Percentiles rank a stretch among this genome's conserved stretches.
These are phyloP conservation scores for Chromobotia macracanthus DNA, from an alignment of 2,797 vertebrate genomes.

Conservation along the genomic window DNA sequence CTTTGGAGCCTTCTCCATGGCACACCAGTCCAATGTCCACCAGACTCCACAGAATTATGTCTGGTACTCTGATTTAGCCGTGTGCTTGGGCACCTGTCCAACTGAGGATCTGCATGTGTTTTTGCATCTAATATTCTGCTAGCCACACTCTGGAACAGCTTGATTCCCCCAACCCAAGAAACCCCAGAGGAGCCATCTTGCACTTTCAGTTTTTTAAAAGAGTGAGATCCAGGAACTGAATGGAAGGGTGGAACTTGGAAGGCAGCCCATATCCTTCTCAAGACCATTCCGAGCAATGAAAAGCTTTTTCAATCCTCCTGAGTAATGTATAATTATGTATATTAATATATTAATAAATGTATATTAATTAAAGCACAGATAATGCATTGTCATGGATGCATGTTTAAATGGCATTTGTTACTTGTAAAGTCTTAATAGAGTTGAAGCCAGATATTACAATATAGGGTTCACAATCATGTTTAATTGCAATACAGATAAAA, in stretches of 20 bases:
- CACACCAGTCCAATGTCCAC: constrained; percentile 54
- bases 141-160: constrained; percentile 58
- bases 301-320: background rate
- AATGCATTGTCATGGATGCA: background rate
- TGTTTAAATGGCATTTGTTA: background rate
- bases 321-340: background rate
- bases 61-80: constrained; percentile 59
- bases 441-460: background rate
- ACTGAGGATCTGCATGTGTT: constrained; percentile 58
- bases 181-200: constrained; percentile 59
- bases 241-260: constrained; percentile 45
- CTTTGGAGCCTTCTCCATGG: constrained; percentile 13
- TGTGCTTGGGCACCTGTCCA: constrained; percentile 63
- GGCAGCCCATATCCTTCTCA: constrained; percentile 35
- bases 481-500: background rate
- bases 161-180: constrained; percentile 50
- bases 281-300: constrained; percentile 9
- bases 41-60: constrained; percentile 59
- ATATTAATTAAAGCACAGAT: background rate
- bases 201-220: constrained; percentile 50
- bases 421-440: background rate
- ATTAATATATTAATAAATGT: background rate
- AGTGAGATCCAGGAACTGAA: constrained; percentile 51
- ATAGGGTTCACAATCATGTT: background rate
- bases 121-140: constrained; percentile 58